Evolutionary conservation across 1,140 invertebrate genomes (phyloP).

Genomic region (Rhyacophila brunnea): DNA sequence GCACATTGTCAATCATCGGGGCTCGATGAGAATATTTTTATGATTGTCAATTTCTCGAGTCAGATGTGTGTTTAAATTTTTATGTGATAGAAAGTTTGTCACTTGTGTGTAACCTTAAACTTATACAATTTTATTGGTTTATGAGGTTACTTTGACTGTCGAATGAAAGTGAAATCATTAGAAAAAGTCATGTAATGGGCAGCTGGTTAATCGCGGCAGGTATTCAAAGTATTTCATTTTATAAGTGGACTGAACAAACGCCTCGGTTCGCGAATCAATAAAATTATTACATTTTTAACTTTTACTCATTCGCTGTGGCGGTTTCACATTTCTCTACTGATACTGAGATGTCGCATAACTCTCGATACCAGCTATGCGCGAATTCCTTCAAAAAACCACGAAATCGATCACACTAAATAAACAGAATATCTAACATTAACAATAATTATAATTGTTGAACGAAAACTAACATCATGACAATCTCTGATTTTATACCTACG

Average conservation of each 20-base stretch:
- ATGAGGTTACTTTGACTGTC: slow-evolving; percentile 15
- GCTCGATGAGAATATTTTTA: background rate
- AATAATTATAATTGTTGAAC: no score
- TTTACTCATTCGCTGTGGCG: slow-evolving; percentile 11
- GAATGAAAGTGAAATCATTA: slow-evolving; percentile 28
- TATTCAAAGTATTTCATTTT: slow-evolving; percentile 15
- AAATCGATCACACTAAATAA: no score
- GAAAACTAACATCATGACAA: no score
- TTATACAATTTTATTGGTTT: slow-evolving; percentile 16
- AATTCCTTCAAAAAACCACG: no score
- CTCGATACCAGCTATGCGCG: no score
- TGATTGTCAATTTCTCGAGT: background rate
- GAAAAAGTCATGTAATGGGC: slow-evolving; percentile 22
- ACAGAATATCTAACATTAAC: no score
- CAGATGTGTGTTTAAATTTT: slow-evolving; percentile 6
- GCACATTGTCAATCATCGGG: background rate
- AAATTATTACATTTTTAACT: slow-evolving; percentile 25
- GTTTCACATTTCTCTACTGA: slow-evolving; percentile 25
- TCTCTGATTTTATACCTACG: no score
- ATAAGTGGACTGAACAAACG: slow-evolving; percentile 12
- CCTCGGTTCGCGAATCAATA: slow-evolving; percentile 22
- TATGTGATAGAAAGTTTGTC: slow-evolving; percentile 19
- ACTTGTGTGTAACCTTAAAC: slow-evolving; percentile 13
- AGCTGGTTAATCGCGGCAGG: slow-evolving; percentile 17
- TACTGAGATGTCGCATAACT: background rate